Base-by-base conservation (phyloP, 2,888 invertebrate species). In the Beris chalybata region DNA sequence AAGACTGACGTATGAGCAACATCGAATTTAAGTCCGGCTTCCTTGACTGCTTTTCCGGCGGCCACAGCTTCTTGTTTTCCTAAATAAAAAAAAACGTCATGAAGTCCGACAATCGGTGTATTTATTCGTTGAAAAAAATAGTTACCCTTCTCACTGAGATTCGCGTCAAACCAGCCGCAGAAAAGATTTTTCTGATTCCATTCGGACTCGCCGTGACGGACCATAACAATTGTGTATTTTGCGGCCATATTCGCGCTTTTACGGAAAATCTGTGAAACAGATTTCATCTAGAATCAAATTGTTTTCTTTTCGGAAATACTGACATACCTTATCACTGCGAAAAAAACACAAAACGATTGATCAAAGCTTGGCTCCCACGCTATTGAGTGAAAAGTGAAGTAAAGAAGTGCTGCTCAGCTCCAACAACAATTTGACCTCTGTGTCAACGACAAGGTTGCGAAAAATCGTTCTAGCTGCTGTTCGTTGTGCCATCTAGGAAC, bases 1-100 rank as follows among this genome's bases (percentile, higher is more conserved):
- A 94, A 79, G 6, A 92, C 88, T 0, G 94, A 94, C 0, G 93
- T 93, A 75, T 90, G 91, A 0, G 92, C 93, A 1, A 90, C 77
- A 76, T 94, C 93, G 74, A 94, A 93, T 72, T 86, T 84, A 67
- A 87, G 86, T 0, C 87, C 87, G 50, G 87, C 89, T 0, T 91
- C 89, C 76, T 89, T 88, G 2, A 92, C 88, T 0, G 91, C 89
- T 76, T 89, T 88, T 5, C 92, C 93, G 12, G 92, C 93, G 64
- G 80, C 79, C 38, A 73, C 76, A 73, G 75, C 83, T 77, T 76
- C 80, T 57, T 77, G 75, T 61, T 76, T 76, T 65, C 80, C 80
- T 80, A 43, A 5, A 59, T 48, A 30, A 59, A 52, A 15, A 58
- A 38, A n/a, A 56, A 15, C 38, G 5, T 15, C 5, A n/a, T 48